Evolutionary conservation across 2,113 vertebrate genomes (phyloP), one percentile per base, ranked within the genome.

Genomic region (Apteryx owenii): DNA sequence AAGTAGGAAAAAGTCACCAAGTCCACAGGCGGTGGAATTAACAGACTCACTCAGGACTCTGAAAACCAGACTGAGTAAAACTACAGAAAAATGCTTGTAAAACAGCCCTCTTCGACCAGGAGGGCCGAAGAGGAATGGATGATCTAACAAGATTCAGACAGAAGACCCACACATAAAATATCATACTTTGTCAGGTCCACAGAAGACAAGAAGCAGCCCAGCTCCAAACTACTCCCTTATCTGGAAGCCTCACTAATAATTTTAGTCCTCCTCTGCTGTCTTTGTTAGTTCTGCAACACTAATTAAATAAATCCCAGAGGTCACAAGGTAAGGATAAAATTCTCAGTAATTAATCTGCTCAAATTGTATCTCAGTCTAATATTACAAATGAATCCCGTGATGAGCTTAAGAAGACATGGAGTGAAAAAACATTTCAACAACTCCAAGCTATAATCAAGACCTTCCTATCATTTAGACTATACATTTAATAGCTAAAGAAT

Each of bases 261-360:
- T 92, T 80, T 51, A 48, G 26, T 48, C 62, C 70, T 80, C 88
- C 64, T 79, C 42, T 3, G 4, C 85, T 1, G 1, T 6, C 83
- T 87, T 48, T 71, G 58, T 93, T 81, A 64, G n/a, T 68, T 95
- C 61, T 84, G 23, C 54, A 83, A 40, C 9, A 29, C 88, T 97
- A 93, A 96, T 97, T 97, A 97, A 97, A 91, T 90, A 96, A 96
- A 76, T 93, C 97, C 91, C 95, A 78, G 82, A 94, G 93, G 91
- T 95, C 93, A 96, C 94, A 75, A 90, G 91, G 93, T 95, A 96
- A 93, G 50, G 89, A 82, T 88, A 73, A 92, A 94, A 91, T 87
- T 92, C 88, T 75, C 95, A 89, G 86, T 95, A 95, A 97, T 96
- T 97, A 97, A 96, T 78, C 86, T 93, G 64, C 75, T 80, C 86